These are phyloP conservation scores for Lamproptera curius DNA, from an alignment of 2,888 invertebrate genomes.

Conservation along the genomic window DNA sequence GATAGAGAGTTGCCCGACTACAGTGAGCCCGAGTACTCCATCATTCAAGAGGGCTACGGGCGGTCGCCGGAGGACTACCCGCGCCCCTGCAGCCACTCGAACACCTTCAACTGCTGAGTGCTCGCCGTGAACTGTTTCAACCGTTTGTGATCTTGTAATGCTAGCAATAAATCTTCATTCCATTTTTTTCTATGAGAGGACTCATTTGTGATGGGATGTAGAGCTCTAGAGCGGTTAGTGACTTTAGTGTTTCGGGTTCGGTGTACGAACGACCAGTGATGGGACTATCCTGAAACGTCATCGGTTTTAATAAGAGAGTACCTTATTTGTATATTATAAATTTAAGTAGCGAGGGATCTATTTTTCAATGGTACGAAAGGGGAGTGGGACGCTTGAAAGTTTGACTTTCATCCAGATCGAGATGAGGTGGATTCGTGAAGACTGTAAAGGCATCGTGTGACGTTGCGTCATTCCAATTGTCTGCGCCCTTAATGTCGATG, in stretches of 20 bases:
- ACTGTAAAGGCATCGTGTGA: constrained; percentile 1
- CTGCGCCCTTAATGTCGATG: not conserved
- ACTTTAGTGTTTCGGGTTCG: constrained; percentile 53
- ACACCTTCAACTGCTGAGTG: constrained; percentile 76
- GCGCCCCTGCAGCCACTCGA: constrained; percentile 67
- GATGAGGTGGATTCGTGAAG: constrained; percentile 33
- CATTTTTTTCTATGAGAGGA: constrained; percentile 65
- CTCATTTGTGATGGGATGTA: constrained; percentile 57
- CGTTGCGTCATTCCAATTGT: not conserved
- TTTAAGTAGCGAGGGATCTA: constrained; percentile 75
- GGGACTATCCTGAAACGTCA: constrained; percentile 63
- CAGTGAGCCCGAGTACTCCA: constrained; percentile 73
- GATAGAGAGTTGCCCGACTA: constrained; percentile 57
- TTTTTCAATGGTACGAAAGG: constrained; percentile 64
- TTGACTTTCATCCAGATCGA: constrained; percentile 61
- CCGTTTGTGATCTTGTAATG: constrained; percentile 76
- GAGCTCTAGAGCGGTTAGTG: constrained; percentile 73
- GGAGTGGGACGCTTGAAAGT: constrained; percentile 58
- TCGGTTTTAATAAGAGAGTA: constrained; percentile 64
- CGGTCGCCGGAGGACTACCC: constrained; percentile 55
- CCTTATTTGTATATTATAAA: constrained; percentile 75
- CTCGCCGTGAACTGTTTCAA: constrained; percentile 45
- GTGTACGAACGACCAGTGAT: constrained; percentile 56
- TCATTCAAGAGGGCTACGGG: constrained; percentile 65
- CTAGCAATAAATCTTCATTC: constrained; percentile 79